Base-by-base conservation (phyloP, 2,797 vertebrate species). In the Anabas testudineus region DNA sequence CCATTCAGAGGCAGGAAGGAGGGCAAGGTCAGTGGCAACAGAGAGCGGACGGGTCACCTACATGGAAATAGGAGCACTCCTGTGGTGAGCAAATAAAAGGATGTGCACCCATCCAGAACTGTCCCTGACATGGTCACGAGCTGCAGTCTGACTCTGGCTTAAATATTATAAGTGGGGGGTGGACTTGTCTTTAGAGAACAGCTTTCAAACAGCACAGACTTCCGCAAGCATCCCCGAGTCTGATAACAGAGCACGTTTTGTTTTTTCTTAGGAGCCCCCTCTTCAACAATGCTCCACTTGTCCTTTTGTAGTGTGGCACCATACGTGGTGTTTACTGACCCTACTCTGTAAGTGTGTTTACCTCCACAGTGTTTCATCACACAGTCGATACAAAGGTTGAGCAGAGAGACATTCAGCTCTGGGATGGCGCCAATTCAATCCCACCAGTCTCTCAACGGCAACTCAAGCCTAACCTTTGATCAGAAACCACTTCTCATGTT, bases 61-160 rank as follows among this genome's bases (percentile, higher is more conserved):
- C 76, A 32, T 64, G 80, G 79, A 78, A 88, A 90, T 7, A 51
- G 81, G 83, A 80, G 86, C 76, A 36, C 81, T 85, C 91, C 90
- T 82, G 90, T 43, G 74, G 88, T 2, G 88, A 70, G 68, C 52
- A 78, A 84, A 90, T 91, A 85, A 92, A 93, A 87, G 79, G 69
- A 67, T 7, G 75, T 74, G 88, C 91, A 80, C 62, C 89, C 90
- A 88, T 84, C 89, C 91, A 89, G 90, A 94, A 93, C 89, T 59
- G 82, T 72, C 85, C 81, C 69, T 36, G 84, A 82, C 86, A 79
- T 2, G 81, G 72, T 21, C 61, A 2, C 66, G 67, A 76, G 77
- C 71, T 28, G 54, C 76, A 19, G 86, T 15, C 80, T 54, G 80
- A 71, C 74, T 83, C 73, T 1, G 10, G 24, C 56, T 67, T 55